These are phyloP conservation scores for Eupithecia dodoneata DNA, from an alignment of 2,888 invertebrate species.

Conservation along the genomic window DNA sequence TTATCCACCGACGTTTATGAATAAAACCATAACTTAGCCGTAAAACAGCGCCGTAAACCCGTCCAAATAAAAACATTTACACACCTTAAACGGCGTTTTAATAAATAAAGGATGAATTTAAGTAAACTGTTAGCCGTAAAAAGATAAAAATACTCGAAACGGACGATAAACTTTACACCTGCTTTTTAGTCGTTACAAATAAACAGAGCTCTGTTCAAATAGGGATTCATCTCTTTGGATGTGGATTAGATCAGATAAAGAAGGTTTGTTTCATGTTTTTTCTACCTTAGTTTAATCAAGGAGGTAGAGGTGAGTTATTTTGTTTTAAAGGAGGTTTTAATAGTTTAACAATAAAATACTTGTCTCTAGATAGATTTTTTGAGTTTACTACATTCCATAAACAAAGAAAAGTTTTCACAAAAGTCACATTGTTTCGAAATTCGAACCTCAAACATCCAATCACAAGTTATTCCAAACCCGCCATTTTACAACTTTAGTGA, in stretches of 20 bases:
- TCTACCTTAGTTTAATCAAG: neutral
- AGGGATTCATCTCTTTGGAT: conserved; percentile 11
- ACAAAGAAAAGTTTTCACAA: neutral
- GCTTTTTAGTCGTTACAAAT: conserved; percentile 44
- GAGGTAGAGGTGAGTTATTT: neutral
- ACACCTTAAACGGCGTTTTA: conserved; percentile 41
- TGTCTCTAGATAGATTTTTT: neutral
- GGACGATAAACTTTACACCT: conserved; percentile 57
- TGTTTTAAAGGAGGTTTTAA: neutral
- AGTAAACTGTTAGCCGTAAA: conserved; percentile 44
- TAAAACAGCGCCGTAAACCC: conserved; percentile 41
- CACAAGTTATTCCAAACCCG: neutral
- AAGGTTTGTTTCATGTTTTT: neutral
- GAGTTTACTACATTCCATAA: neutral
- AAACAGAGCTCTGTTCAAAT: conserved; percentile 34
- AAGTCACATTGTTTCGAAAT: neutral
- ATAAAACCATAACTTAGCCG: conserved; percentile 38
- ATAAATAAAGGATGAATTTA: conserved; percentile 46
- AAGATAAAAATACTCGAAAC: conserved; percentile 51
- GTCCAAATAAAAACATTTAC: conserved; percentile 42
- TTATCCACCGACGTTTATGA: conserved; percentile 28
- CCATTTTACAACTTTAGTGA: conserved; percentile 9
- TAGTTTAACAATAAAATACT: neutral
- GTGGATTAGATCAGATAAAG: neutral
- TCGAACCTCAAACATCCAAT: conserved; percentile 3